Conservation (phyloP, 37 sponge, comb jelly and placozoan genomes). For the Amphimedon queenslandica region DNA sequence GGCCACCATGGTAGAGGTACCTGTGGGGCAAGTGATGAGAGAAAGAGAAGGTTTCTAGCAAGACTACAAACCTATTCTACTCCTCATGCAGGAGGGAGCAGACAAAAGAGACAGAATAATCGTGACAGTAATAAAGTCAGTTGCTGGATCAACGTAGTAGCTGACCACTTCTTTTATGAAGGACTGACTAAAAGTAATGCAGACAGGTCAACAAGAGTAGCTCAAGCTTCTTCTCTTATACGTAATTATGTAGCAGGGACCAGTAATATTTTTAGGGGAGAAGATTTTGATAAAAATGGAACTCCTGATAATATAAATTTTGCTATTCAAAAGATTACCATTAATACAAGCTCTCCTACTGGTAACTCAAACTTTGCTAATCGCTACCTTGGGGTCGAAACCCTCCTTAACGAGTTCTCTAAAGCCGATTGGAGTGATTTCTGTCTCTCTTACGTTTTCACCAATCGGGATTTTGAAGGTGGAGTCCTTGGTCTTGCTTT, state of each 20-base stretch:
- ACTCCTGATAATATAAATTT: conserved; percentile 37
- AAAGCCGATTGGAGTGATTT: conserved; percentile 38
- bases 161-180: conserved; percentile 34
- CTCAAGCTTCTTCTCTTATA: conserved; percentile 4
- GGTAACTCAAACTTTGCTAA: conserved; percentile 7
- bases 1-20: neutral
- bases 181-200: conserved; percentile 1
- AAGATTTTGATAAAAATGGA: neutral
- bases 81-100: too few relatives aligned
- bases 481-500: conserved; percentile 93
- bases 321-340: conserved; percentile 15
- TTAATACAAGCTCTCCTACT: conserved; percentile 12
- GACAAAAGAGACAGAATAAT: conserved; percentile 16
- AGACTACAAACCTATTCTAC: neutral
- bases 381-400: conserved; percentile 67
- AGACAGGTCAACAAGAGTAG: neutral
- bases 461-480: conserved; percentile 82
- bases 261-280: neutral
- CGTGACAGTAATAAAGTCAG: conserved; percentile 1
- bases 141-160: conserved; percentile 45
- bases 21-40: neutral
- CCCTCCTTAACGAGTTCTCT: conserved; percentile 67
- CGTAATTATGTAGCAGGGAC: neutral
- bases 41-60: neutral
- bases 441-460: conserved; percentile 83